Base-by-base conservation (phyloP, 2,797 vertebrate species). In the Phalanger gymnotis region DNA sequence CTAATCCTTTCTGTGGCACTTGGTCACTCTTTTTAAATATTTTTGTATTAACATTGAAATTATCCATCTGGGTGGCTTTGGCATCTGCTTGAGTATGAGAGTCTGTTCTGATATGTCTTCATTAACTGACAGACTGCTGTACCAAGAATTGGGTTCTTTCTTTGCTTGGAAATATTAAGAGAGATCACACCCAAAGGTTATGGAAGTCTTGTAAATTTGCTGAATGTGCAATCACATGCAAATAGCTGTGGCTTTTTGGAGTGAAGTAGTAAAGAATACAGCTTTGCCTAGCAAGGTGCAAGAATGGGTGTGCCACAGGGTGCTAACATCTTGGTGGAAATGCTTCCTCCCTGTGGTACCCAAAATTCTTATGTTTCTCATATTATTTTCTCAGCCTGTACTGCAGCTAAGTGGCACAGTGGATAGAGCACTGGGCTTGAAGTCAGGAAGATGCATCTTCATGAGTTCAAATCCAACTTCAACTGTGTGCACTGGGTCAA, bases 21-120 rank as follows among this genome's bases (percentile, higher is more conserved):
- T 95, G 90, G 58, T 95, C 95, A 51, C 93, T 96, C 95, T 96
- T 98, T 87, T 96, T 54, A 58, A 97, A 95, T 95, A 89, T 61
- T 97, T 98, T 92, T 96, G 95, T 97, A 95, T 98, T 97, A 97
- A 96, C 56, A 61, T 87, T 96, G 96, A 96, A 96, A 96, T 96
- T 58, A 91, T 94, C 96, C 97, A 94, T 96, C 96, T 96, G 97
- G 90, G 96, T 96, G 90, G 87, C 30, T 96, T 96, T 94, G 96
- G 94, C 96, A 95, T 97, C 98, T 95, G 94, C 92, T 96, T 34
- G 94, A n/a, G 92, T 95, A 54, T 97, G 95, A 95, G 11, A 93
- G 94, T 95, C 96, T 57, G 87, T 90, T 95, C 94, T 97, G 94
- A 56, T 94, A 14, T 95, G 95, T 94, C 96, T 96, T 52, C 89